Conservation (phyloP, 2,113 vertebrate genomes). For the Agapornis roseicollis region DNA sequence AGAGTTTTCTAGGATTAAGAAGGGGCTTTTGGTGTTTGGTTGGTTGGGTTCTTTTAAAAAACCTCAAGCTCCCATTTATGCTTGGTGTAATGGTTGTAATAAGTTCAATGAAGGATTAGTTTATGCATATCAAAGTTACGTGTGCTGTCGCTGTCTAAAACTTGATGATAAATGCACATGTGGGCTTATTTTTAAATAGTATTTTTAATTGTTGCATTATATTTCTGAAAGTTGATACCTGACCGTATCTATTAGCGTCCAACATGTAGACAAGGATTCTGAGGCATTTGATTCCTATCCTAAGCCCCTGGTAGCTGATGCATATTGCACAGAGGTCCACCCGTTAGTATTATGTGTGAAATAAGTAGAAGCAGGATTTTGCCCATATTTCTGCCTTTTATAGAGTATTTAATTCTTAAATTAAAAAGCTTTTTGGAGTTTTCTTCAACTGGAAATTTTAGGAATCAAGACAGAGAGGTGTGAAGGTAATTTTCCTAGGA, state of each 20-base stretch:
- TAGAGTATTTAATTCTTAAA: not conserved
- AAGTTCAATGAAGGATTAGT: not conserved
- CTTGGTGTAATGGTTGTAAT: not conserved
- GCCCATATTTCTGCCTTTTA: not conserved
- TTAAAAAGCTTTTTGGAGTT: not conserved
- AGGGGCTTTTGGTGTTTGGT: not conserved
- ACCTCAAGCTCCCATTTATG: not conserved
- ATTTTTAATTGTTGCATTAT: not conserved
- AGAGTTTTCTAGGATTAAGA: not conserved
- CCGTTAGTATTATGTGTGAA: not conserved
- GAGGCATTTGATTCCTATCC: not conserved
- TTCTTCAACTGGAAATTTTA: not conserved
- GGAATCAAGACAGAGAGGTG: not conserved
- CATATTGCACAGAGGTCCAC: not conserved
- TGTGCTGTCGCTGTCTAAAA: not conserved
- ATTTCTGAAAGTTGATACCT: not conserved
- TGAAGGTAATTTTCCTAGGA: not conserved
- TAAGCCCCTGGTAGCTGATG: not conserved
- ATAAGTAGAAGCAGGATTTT: not conserved
- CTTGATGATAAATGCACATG: not conserved
- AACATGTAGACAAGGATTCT: not conserved
- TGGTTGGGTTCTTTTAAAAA: not conserved
- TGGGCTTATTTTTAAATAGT: not conserved
- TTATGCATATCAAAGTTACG: not conserved
- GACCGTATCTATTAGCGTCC: not conserved